phyloP scores from a whole-genome alignment of 2,113 vertebrate species.

The Oreamnos americanus region DNA sequence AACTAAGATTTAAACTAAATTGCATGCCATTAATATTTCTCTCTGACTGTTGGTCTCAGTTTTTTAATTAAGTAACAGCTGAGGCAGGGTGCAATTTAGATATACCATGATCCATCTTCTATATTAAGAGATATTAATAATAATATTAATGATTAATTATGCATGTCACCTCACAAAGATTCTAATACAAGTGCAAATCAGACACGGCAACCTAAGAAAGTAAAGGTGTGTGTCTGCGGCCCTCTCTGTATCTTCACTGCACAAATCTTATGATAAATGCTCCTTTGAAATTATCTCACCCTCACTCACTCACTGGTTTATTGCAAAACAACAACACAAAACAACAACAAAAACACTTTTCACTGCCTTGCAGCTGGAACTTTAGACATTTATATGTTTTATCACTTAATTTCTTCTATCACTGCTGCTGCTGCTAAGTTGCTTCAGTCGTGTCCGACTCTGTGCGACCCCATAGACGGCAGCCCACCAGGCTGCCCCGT shows the following conservation, averaged over 20 bases:
- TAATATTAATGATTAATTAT: constrained; percentile 81
- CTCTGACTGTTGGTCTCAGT: constrained; percentile 68
- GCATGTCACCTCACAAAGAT: constrained; percentile 75
- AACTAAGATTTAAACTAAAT: constrained; percentile 79
- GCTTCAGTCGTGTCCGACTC: no score
- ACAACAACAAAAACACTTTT: neutral
- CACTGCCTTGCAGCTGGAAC: neutral
- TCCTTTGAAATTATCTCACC: constrained; percentile 15
- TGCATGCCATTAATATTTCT: constrained; percentile 77
- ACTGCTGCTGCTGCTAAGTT: neutral
- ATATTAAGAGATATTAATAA: constrained; percentile 79
- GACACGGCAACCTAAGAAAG: constrained; percentile 44
- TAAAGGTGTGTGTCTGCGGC: neutral
- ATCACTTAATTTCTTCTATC: constrained; percentile 19
- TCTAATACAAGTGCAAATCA: constrained; percentile 63
- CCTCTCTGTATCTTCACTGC: neutral
- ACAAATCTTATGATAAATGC: constrained; percentile 46
- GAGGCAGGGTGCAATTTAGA: constrained; percentile 72
- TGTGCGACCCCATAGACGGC: no score
- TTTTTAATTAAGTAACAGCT: constrained; percentile 78
- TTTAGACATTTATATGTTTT: constrained; percentile 1
- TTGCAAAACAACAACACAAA: neutral
- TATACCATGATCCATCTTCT: constrained; percentile 77
- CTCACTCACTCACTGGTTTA: neutral
- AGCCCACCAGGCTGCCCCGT: no score